A percentile compares a stretch with the other conserved stretches of the same genome.
phyloP scores from a whole-genome alignment of 2,888 invertebrate species.

The Rhimphoctona megacephalus region DNA sequence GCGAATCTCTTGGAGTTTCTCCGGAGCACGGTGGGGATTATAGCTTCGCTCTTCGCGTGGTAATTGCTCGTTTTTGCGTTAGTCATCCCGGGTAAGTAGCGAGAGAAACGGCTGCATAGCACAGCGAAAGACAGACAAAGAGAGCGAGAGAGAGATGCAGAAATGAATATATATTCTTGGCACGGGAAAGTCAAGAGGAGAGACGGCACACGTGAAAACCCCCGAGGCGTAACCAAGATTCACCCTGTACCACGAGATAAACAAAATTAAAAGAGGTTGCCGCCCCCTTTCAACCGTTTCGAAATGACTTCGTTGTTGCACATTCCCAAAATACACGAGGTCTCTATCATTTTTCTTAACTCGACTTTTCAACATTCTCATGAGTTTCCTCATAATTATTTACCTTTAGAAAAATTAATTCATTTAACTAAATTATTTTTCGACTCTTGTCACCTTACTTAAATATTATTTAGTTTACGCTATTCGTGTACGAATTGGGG shows the following conservation, averaged over 20 bases:
- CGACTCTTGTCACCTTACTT: too few relatives aligned
- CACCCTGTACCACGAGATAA: conserved; percentile 51
- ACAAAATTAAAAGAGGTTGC: conserved; percentile 13
- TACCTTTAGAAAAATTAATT: neutral
- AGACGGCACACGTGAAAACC: conserved; percentile 63
- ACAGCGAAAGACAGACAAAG: conserved; percentile 36
- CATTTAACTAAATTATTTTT: too few relatives aligned
- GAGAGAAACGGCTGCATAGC: conserved; percentile 28
- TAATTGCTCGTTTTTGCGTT: conserved; percentile 72
- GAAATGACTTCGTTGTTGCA: conserved; percentile 33
- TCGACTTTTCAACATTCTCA: neutral
- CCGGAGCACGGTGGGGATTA: conserved; percentile 64
- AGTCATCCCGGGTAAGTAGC: conserved; percentile 66
- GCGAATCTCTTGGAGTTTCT: conserved; percentile 47
- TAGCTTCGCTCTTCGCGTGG: conserved; percentile 63
- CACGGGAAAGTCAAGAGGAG: conserved; percentile 55
- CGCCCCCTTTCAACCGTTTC: conserved; percentile 36
- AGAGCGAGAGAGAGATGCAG: conserved; percentile 15
- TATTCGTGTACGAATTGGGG: too few relatives aligned
- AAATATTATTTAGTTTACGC: too few relatives aligned
- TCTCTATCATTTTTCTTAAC: conserved; percentile 1
- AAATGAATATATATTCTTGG: conserved; percentile 67
- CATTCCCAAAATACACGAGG: conserved; percentile 43
- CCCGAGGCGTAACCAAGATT: conserved; percentile 63
- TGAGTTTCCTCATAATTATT: neutral